Conservation (phyloP, 2,797 vertebrate species). For the Protosalanx chinensis region DNA sequence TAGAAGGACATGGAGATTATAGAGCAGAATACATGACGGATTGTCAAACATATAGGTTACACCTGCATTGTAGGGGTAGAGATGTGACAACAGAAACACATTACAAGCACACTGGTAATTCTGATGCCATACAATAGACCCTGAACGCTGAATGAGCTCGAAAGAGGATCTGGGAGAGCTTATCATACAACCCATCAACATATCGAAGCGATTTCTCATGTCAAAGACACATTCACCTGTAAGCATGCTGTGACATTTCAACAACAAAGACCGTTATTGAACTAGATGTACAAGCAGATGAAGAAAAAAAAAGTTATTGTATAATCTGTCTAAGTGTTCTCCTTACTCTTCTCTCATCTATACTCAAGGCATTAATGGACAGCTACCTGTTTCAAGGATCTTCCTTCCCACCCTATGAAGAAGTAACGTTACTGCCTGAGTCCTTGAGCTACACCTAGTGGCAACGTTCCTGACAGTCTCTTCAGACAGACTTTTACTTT, state of each 20-base stretch:
- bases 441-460: slow-evolving; percentile 79
- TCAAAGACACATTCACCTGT: too few relatives aligned
- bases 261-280: slow-evolving; percentile 5
- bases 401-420: slow-evolving; percentile 21
- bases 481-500: slow-evolving; percentile 28
- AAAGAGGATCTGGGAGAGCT: background rate
- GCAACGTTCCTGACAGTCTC: slow-evolving; percentile 52
- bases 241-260: background rate
- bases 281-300: background rate
- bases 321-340: slow-evolving; percentile 9
- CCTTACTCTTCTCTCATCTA: slow-evolving; percentile 18
- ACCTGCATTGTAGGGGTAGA: background rate
- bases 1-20: slow-evolving; percentile 25
- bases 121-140: slow-evolving; percentile 16
- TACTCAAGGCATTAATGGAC: slow-evolving; percentile 34
- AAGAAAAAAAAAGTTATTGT: slow-evolving; percentile 10
- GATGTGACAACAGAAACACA: background rate
- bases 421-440: slow-evolving; percentile 53
- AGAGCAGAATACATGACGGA: background rate
- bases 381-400: slow-evolving; percentile 35
- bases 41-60: background rate
- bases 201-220: too few relatives aligned
- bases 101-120: background rate
- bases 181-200: too few relatives aligned
- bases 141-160: background rate